Base-by-base conservation (phyloP, 2,113 vertebrate genomes). In the Catagonus wagneri region DNA sequence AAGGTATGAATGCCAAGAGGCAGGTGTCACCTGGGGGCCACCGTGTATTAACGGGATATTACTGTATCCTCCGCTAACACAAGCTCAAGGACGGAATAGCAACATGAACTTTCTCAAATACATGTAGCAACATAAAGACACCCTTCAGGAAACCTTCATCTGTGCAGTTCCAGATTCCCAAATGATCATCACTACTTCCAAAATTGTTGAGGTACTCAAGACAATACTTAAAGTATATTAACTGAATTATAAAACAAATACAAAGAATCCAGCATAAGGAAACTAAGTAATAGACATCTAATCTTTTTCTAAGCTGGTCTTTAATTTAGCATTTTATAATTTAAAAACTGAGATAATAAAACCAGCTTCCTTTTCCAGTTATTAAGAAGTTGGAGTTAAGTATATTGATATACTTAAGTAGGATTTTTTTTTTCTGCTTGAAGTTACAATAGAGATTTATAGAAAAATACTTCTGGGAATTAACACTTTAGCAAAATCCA, bases 191-290 rank as follows among this genome's bases (percentile, higher is more conserved):
- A 54, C 29, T 12, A 52, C 66, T 34, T 17, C 29, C 50, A 17
- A 95, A 25, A n/a, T 16, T 61, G 9, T 15, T 60, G 34, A 96
- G 69, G 13, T 56, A 78, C 58, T 27, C 15, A 56, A 75, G 16
- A 83, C 23, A 36, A 89, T 80, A 58, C 74, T 29, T 54, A 44
- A 61, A 86, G 13, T 63, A 7, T 50, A 12, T 22, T 68, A 93
- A 83, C 5, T 92, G 27, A 66, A 52, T 93, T 61, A 39, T 90
- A 60, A 89, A 94, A 69, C 78, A 92, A 83, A 97, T 89, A 20
- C 97, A 95, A 96, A 96, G 97, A 88, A 97, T 80, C 96, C 97
- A 97, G 96, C 97, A 97, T 96, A 76, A 96, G 92, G 79, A 92
- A 84, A 54, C n/a, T 50, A 29, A n/a, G 8, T 71, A 89, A 68